Evolutionary conservation across 2,113 vertebrate species (phyloP).

Genomic region (Synchiropus splendidus): DNA sequence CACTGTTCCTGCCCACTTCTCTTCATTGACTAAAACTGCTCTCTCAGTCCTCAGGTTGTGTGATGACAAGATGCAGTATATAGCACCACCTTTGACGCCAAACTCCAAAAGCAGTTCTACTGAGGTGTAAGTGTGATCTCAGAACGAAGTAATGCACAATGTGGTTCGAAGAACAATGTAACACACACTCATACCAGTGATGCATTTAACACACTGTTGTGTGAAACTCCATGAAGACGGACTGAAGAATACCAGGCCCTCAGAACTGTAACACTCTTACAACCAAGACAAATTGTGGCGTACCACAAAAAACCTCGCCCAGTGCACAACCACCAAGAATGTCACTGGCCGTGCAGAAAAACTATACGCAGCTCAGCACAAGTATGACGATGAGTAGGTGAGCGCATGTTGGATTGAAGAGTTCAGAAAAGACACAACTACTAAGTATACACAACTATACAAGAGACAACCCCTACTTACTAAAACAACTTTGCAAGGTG

Average conservation of each 20-base stretch:
- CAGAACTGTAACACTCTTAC: slow-evolving; percentile 11
- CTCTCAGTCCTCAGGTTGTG: too few species aligned
- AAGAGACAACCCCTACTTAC: too few species aligned
- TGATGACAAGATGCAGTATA: slow-evolving; percentile 1
- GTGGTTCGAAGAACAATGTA: slow-evolving; percentile 15
- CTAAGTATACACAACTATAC: too few species aligned
- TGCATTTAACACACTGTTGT: slow-evolving; percentile 29
- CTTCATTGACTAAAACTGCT: too few species aligned
- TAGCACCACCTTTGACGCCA: too few species aligned
- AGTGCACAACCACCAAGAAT: slow-evolving; percentile 35
- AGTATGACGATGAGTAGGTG: slow-evolving; percentile 14
- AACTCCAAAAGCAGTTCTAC: too few species aligned
- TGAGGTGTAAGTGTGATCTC: too few species aligned
- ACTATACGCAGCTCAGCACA: slow-evolving; percentile 32
- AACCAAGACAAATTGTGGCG: slow-evolving; percentile 37
- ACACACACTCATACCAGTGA: slow-evolving; percentile 18
- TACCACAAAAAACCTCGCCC: slow-evolving; percentile 41
- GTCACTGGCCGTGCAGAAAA: slow-evolving; percentile 32
- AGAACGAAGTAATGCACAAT: slow-evolving; percentile 38
- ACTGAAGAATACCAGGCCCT: slow-evolving; percentile 36
- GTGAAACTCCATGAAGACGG: slow-evolving; percentile 21
- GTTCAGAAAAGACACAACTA: too few species aligned
- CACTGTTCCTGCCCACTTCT: too few species aligned
- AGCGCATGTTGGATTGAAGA: neutral
- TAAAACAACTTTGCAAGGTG: too few species aligned